Percentiles rank a stretch among this genome's conserved stretches.
These are phyloP conservation scores for Eupelmus urozonus DNA, from an alignment of 2,888 invertebrate species.

Conservation along the genomic window DNA sequence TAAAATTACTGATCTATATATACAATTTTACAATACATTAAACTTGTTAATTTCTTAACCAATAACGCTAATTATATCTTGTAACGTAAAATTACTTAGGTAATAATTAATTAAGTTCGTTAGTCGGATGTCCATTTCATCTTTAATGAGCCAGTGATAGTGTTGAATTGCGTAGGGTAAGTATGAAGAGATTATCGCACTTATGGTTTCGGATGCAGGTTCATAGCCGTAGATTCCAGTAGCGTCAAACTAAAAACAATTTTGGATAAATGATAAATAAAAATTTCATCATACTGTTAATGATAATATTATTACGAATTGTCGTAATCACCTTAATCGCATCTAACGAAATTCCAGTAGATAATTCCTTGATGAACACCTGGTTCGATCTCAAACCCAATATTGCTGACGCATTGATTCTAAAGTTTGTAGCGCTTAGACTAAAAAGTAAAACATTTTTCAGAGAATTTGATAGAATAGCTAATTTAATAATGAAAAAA, in stretches of 20 bases:
- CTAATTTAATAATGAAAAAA: background rate
- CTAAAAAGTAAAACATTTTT: background rate
- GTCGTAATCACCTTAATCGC: conserved; percentile 11
- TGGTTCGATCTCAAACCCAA: conserved; percentile 8
- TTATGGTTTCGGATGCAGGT: conserved; percentile 6
- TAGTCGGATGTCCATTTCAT: background rate
- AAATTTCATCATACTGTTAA: too few relatives aligned
- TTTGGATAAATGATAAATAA: background rate
- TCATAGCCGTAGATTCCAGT: conserved; percentile 35
- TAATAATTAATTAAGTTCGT: conserved; percentile 27
- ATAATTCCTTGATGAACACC: conserved; percentile 17
- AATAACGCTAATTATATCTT: conserved; percentile 16
- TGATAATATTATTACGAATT: background rate
- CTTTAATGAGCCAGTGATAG: background rate
- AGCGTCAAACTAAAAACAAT: conserved; percentile 21
- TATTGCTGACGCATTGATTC: background rate
- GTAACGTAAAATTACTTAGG: conserved; percentile 19
- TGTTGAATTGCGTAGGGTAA: background rate
- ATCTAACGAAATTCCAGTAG: background rate
- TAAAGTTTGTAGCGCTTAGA: background rate
- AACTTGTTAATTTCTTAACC: background rate
- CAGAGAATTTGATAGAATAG: background rate
- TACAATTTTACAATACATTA: too few relatives aligned
- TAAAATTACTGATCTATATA: too few relatives aligned
- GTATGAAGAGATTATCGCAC: background rate